Base-by-base conservation (phyloP, 2,888 invertebrate species). In the Dyspetes luteomarginatus region DNA sequence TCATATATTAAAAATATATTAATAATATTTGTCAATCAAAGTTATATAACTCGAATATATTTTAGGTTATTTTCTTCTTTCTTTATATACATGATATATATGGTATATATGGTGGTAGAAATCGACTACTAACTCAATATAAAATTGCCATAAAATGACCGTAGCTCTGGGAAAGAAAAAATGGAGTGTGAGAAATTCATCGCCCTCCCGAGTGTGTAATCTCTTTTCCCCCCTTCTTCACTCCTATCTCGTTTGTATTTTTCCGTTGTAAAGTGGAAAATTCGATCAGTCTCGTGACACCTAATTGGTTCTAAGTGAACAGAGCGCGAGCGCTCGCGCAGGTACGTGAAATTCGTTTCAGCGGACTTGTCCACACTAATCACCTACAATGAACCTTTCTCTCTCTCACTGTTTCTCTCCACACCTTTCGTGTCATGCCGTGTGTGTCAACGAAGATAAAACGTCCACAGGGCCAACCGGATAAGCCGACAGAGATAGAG, bases 241-340 rank as follows among this genome's bases (percentile, higher is more conserved):
- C 55, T 15, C 36, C n/a, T 52, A 50, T 52, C 72, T 30, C 17
- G 15, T 4, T 64, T 56, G 22, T 79, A 56, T 65, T 69, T 65
- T 55, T 15, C 48, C 45, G 55, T 58, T 17, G 7, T 7, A 9
- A 48, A 65, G 43, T 60, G 36, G 19, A 52, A 22, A 60, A 73
- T 79, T 72, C 68, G 68, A 76, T 76, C 60, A 68, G 52, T 67
- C 76, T 56, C 48, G 62, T 30, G 56, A 43, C 67, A 67, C 67
- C 72, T 80, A 80, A 80, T 80, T 80, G 76, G 72, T 72, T 67
- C 76, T 43, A 68, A 76, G 76, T 56, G 55, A 80, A 67, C 55
- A 24, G 41, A 79, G 67, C 48, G 26, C 24, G 45, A 41, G 36
- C 62, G 43, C 26, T 7, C 58, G 26, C 56, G 15, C 50, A 67